Conservation (phyloP, 1,140 invertebrate species). For the Drosophila mojavensis region DNA sequence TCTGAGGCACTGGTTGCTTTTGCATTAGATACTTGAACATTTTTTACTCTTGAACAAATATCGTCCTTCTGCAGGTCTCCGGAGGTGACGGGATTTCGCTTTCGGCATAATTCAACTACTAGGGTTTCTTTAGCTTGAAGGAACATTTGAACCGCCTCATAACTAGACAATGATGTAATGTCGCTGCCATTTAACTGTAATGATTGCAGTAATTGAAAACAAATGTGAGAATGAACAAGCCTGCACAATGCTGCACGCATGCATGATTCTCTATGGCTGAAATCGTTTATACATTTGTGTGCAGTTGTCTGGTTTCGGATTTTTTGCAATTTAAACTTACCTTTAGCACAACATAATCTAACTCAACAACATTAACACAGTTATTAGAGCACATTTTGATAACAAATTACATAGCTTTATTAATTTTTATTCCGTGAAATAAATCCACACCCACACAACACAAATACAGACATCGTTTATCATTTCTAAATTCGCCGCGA, state of each 20-base stretch:
- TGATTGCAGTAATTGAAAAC: conserved; percentile 14
- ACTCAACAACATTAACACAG: conserved; percentile 47
- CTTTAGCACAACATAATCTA: conserved; percentile 76
- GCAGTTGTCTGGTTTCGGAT: not conserved
- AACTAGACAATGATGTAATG: conserved; percentile 88
- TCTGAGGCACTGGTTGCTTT: conserved; percentile 19
- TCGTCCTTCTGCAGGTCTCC: not conserved
- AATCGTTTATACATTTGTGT: not conserved
- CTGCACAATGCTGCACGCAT: not conserved
- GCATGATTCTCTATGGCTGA: not conserved
- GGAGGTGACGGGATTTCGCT: conserved; percentile 18
- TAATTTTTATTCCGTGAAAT: conserved; percentile 28
- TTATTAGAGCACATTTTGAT: conserved; percentile 52
- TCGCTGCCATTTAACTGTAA: conserved; percentile 90
- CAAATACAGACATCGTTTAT: conserved; percentile 52
- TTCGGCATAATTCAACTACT: conserved; percentile 88
- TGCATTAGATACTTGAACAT: conserved; percentile 14
- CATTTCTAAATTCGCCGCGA: conserved; percentile 25
- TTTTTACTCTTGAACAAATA: conserved; percentile 10
- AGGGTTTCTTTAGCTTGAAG: conserved; percentile 89
- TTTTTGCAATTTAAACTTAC: conserved; percentile 31
- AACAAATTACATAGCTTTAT: conserved; percentile 49
- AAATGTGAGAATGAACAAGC: not conserved
- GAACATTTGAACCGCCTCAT: conserved; percentile 90
- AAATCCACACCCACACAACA: conserved; percentile 32